These are phyloP conservation scores for Mesitornis unicolor DNA, from an alignment of 2,113 vertebrate genomes.

Conservation along the genomic window DNA sequence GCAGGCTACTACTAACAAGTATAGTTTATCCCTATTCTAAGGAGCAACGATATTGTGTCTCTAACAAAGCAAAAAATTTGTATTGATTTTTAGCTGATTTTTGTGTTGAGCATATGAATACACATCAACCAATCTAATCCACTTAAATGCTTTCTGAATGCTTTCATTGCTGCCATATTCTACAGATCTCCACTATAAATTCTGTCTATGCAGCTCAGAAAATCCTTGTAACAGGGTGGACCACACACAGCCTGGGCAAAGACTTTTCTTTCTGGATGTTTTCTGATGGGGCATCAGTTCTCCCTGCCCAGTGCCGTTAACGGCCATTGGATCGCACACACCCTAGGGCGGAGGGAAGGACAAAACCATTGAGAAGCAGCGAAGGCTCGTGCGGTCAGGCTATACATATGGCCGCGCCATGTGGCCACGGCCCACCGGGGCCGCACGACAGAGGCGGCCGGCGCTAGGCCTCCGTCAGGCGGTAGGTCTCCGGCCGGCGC, in stretches of 20 bases:
- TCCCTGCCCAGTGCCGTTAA: neutral
- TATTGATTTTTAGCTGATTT: neutral
- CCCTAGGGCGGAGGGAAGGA: rapidly evolving
- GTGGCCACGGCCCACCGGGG: neutral
- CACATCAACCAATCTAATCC: rapidly evolving
- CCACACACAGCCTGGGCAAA: rapidly evolving
- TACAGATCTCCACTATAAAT: rapidly evolving
- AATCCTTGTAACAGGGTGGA: rapidly evolving
- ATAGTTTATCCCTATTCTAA: neutral
- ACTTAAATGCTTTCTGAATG: rapidly evolving
- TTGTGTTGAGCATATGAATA: neutral
- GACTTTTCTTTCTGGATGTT: rapidly evolving
- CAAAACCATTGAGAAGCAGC: rapidly evolving
- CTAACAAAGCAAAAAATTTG: neutral
- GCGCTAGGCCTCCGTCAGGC: too few relatives aligned
- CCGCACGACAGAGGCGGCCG: neutral
- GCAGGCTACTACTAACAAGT: rapidly evolving
- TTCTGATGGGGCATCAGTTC: neutral
- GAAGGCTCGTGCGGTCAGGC: rapidly evolving
- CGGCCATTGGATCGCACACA: rapidly evolving
- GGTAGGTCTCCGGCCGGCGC: neutral
- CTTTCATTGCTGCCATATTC: neutral
- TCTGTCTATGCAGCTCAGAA: rapidly evolving
- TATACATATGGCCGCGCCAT: rapidly evolving
- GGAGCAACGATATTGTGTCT: rapidly evolving